Percentiles rank a stretch among this genome's conserved stretches.
Evolutionary conservation across 2,888 invertebrate genomes (phyloP).

Genomic region (Petrolisthes cinctipes): DNA sequence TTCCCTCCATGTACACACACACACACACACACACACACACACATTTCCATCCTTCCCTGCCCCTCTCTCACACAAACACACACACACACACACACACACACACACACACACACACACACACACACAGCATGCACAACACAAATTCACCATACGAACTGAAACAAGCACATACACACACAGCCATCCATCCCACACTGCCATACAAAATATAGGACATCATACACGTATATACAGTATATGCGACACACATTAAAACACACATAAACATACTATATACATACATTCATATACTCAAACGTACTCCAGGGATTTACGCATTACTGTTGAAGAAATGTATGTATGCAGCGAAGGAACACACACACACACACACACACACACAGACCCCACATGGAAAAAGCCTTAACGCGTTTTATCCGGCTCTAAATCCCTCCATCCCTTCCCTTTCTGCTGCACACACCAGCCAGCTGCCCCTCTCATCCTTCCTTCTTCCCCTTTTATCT

Average conservation of each 20-base stretch:
- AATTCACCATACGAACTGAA: background rate
- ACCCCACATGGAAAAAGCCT: background rate
- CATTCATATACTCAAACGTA: background rate
- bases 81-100: slow-evolving; percentile 20
- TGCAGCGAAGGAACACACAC: background rate
- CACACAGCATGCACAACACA: background rate
- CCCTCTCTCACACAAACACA: background rate
- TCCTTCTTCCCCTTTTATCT: background rate
- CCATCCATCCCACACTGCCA: background rate
- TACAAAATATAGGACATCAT: background rate
- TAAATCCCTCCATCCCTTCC: slow-evolving; percentile 7
- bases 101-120: slow-evolving; percentile 22
- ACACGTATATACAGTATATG: background rate
- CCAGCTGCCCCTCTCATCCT: background rate
- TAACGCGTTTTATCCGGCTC: background rate
- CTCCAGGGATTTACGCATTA: background rate
- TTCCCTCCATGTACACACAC: background rate
- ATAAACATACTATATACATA: background rate
- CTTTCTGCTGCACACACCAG: background rate
- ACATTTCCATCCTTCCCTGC: background rate
- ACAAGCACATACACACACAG: background rate
- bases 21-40: slow-evolving; percentile 16
- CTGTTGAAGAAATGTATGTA: background rate
- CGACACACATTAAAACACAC: background rate
- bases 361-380: slow-evolving; percentile 20